Evolutionary conservation across 2,888 invertebrate species (phyloP), one percentile per base, ranked within the genome.

Genomic region (Nesidiocoris tenuis): DNA sequence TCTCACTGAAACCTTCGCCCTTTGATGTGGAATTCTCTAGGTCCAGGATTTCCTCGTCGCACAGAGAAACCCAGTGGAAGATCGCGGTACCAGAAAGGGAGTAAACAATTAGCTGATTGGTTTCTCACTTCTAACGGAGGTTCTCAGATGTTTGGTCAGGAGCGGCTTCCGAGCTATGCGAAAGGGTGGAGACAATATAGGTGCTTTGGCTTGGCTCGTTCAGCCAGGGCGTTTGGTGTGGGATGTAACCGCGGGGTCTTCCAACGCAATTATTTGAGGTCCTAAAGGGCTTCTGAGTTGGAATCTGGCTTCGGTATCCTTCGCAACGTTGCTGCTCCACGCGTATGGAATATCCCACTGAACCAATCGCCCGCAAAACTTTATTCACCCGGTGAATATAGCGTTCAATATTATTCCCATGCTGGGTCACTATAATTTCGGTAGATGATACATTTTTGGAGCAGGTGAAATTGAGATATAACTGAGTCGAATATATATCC

Each of bases 51-150:
- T 12, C 39, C 39, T 39, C n/a, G 39, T 39, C 39, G 39, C 39
- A 39, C 39, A 39, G 39, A n/a, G n/a, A n/a, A 39, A 39, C 39
- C 12, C 3, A 12, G 5, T 3, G 39, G 39, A 39, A 39, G 39
- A 39, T 39, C 12, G 39, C 39, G 39, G 39, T 39, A 12, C 39
- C 39, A 39, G 39, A 12, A 39, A 39, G 39, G 65, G 39, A 65
- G 65, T 65, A 65, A 65, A 65, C 65, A 65, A 65, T 65, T 65
- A 65, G 65, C 65, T 65, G 65, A 65, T 65, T 65, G 65, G 65
- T 65, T 65, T 39, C 39, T 39, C 39, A 39, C 39, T 39, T 39
- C 39, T 39, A 39, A 39, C 39, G 39, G 39, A 39, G 39, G 39
- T 39, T 39, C 39, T 39, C 39, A 39, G 39, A 39, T 39, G 39